Percentiles rank a stretch among this genome's conserved stretches.
These are phyloP conservation scores for Dynastes grantii DNA, from an alignment of 2,888 invertebrate species.

Conservation along the genomic window DNA sequence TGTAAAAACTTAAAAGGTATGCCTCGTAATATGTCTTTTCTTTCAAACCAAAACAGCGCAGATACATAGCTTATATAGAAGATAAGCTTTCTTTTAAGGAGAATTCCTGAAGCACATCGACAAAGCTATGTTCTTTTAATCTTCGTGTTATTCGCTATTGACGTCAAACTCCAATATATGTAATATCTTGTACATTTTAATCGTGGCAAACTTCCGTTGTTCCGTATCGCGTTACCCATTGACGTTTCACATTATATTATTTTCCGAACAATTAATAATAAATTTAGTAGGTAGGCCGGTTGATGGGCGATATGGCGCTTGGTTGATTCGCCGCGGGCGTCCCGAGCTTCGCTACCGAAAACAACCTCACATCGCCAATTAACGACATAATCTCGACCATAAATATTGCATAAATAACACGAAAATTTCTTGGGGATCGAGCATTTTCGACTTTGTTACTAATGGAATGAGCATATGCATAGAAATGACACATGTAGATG, in stretches of 20 bases:
- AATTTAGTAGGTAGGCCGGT: conserved; percentile 48
- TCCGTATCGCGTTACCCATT: background rate
- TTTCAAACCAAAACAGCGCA: no score
- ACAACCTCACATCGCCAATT: conserved; percentile 56
- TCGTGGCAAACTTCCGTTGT: background rate
- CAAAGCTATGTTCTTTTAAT: no score
- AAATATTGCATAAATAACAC: conserved; percentile 53
- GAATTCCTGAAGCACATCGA: no score
- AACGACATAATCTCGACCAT: conserved; percentile 54
- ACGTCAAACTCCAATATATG: background rate
- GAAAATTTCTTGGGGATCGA: background rate
- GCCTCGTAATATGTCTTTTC: no score
- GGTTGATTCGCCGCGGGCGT: conserved; percentile 54
- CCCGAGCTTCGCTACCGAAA: conserved; percentile 53
- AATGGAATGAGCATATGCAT: no score
- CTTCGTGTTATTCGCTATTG: no score
- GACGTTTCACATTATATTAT: conserved; percentile 8
- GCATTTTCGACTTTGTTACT: no score
- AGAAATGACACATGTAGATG: no score
- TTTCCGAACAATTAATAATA: conserved; percentile 50
- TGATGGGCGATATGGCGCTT: conserved; percentile 57
- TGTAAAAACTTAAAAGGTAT: no score
- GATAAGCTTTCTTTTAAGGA: no score
- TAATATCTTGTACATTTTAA: background rate
- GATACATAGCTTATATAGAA: no score